These are phyloP conservation scores for Coreoperca whiteheadi DNA, from an alignment of 2,113 vertebrate species.

Conservation along the genomic window DNA sequence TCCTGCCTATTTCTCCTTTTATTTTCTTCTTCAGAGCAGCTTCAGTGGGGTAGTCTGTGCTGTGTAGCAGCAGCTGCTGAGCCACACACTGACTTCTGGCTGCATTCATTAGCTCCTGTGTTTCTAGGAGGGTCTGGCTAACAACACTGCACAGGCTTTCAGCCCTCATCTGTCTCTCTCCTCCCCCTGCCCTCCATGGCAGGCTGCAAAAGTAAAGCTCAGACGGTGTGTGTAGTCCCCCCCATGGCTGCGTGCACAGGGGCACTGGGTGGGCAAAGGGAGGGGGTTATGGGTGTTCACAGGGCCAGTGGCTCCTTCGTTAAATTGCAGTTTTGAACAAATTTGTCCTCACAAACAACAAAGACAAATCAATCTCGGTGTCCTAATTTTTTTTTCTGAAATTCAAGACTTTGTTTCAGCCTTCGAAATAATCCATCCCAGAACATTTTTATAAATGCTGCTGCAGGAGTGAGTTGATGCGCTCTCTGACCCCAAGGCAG, in stretches of 20 bases:
- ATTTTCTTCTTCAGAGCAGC: background rate
- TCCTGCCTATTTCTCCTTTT: background rate
- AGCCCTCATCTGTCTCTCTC: constrained; percentile 58
- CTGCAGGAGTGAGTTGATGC: constrained; percentile 12
- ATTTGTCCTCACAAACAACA: background rate
- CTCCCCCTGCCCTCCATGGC: constrained; percentile 24
- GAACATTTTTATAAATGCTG: background rate
- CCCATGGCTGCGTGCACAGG: constrained; percentile 1
- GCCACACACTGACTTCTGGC: constrained; percentile 59
- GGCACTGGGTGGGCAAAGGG: constrained; percentile 1
- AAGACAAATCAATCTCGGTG: background rate
- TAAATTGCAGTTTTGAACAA: constrained; percentile 10
- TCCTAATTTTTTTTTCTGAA: background rate
- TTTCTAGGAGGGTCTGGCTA: constrained; percentile 53
- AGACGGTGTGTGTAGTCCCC: constrained; percentile 53
- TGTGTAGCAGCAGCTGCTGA: constrained; percentile 54
- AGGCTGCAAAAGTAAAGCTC: constrained; percentile 35
- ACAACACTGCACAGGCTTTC: constrained; percentile 53
- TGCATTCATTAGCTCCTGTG: constrained; percentile 63
- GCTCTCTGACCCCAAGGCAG: constrained; percentile 13
- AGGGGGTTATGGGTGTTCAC: background rate
- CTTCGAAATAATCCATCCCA: background rate
- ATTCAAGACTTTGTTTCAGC: background rate
- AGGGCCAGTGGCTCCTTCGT: constrained; percentile 10
- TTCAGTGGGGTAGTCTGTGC: constrained; percentile 21